These are phyloP conservation scores for Drosophila falleni DNA, from an alignment of 2,888 invertebrate genomes.

Conservation along the genomic window DNA sequence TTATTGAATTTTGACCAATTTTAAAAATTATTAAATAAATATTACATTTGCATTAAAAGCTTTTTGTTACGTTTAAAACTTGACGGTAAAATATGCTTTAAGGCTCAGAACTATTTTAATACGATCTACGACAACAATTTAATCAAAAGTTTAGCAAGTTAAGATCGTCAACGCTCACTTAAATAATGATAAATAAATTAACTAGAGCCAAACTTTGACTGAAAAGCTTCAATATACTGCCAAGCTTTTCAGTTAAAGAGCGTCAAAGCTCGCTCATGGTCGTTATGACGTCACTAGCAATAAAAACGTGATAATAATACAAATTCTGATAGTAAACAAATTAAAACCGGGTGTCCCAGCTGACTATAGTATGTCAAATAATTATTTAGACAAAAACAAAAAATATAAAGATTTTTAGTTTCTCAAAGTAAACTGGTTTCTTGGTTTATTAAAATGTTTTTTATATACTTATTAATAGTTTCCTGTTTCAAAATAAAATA, in stretches of 20 bases:
- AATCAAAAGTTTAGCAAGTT: neutral
- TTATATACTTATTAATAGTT: too few species aligned
- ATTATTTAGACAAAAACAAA: neutral
- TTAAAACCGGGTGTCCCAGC: neutral
- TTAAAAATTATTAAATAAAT: too few species aligned
- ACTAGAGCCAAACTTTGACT: neutral
- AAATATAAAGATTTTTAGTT: too few species aligned
- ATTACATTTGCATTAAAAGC: too few species aligned
- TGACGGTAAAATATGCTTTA: neutral
- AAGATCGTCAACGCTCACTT: neutral
- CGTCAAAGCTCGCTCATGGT: conserved; percentile 21
- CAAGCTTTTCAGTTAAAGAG: neutral
- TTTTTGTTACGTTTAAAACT: neutral
- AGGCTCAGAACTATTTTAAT: neutral
- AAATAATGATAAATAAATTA: neutral
- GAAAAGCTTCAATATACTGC: neutral
- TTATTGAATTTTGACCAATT: too few species aligned
- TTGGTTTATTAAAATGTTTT: too few species aligned
- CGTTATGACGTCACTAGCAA: neutral
- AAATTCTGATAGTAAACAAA: conserved; percentile 1
- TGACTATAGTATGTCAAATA: neutral
- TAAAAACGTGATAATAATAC: neutral
- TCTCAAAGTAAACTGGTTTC: too few species aligned
- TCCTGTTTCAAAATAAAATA: too few species aligned
- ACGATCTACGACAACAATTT: neutral